Evolutionary conservation across 2,113 vertebrate genomes (phyloP), one percentile per base, ranked within the genome.

Genomic region (Paramormyrops kingsleyae): DNA sequence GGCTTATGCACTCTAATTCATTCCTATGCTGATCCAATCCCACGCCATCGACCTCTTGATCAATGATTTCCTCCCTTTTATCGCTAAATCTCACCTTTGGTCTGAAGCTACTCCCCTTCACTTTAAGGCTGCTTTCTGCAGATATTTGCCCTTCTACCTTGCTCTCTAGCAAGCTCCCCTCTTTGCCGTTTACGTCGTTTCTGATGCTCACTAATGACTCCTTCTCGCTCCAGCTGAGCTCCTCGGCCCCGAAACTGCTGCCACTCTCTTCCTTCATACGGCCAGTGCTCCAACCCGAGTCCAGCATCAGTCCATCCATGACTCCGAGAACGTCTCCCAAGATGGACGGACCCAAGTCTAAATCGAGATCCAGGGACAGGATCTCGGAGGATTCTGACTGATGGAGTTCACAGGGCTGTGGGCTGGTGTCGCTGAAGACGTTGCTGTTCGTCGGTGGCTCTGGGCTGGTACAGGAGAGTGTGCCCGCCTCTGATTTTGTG

Each of bases 301-400:
- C 94, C 13, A 96, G 91, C 19, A 93, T 93, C 90, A 96, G 89
- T 88, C 96, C 94, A 47, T 96, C 95, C 94, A 95, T 96, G 87
- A 97, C 96, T 2, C 97, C 96, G 4, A 98, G 93, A 77, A 98
- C 95, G 5, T 96, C 96, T 88, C 95, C 95, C 89, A 98, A 91
- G 92, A 96, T 96, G 1, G 94, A 95, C 0, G 95, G 95, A 21
- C 96, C 97, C 89, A 98, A 92, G 80, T 97, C 97, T 89, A 97
- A 92, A 87, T 98, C 97, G 92, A 98, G 95, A 90, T 97, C 97
- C 83, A 96, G 90, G 15, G 92, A 92, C 27, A 96, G 94, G 95
- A 96, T 17, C 95, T 95, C 88, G 95, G 91, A 0, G 62, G 94
- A 95, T 52, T 94, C 96, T 0, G 94, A 93, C 62, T 94, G 92